Evolutionary conservation across 2,888 invertebrate species (phyloP).

Genomic region (Leptura quadrifasciata): DNA sequence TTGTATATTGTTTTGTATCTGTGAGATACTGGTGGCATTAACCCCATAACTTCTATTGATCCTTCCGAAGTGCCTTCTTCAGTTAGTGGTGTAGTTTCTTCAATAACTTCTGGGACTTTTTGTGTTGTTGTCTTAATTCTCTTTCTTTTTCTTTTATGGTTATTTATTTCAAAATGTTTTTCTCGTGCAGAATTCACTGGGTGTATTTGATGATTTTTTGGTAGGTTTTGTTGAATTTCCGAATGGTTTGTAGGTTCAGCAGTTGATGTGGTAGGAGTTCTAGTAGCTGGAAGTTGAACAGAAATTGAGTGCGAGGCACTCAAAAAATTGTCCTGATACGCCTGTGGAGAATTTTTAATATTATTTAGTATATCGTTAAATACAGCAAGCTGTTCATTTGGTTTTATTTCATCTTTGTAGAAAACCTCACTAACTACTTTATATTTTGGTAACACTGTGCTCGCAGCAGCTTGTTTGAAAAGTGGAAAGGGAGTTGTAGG

Average conservation of each 20-base stretch:
- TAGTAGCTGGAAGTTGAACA: conserved; percentile 25
- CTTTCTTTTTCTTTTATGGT: conserved; percentile 21
- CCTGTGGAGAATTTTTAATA: conserved; percentile 68
- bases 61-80: conserved; percentile 47
- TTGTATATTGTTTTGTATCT: conserved; percentile 63
- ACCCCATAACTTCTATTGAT: conserved; percentile 57
- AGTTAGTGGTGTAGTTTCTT: conserved; percentile 36
- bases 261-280: conserved; percentile 54
- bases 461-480: conserved; percentile 39
- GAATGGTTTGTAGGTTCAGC: conserved; percentile 36
- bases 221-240: neutral
- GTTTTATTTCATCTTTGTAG: conserved; percentile 72
- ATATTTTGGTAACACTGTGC: conserved; percentile 61
- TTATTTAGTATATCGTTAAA: conserved; percentile 75
- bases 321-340: neutral
- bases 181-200: neutral
- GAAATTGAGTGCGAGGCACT: neutral
- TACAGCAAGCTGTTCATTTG: conserved; percentile 72
- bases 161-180: conserved; percentile 3
- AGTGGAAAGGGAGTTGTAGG: conserved; percentile 43
- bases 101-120: conserved; percentile 31
- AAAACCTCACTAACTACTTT: conserved; percentile 68
- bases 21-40: conserved; percentile 63
- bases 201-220: neutral
- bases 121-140: conserved; percentile 33